Base-by-base conservation (phyloP, 1,140 invertebrate species). In the Drosophila tristis region DNA sequence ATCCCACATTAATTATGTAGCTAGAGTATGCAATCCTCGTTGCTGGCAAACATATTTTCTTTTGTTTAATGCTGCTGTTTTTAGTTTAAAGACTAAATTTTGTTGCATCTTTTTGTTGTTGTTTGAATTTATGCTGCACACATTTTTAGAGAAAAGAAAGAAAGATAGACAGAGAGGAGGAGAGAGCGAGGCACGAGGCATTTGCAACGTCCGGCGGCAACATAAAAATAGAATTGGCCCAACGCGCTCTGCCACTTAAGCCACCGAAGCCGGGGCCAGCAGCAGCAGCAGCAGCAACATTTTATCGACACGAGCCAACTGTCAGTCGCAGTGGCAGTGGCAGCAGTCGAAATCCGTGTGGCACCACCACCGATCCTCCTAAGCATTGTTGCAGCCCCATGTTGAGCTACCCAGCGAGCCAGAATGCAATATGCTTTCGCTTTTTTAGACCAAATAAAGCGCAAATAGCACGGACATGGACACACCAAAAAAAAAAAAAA, bases 251-350 rank as follows among this genome's bases (percentile, higher is more conserved):
- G 81, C 78, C 80, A 89, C 84, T 90, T 89, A 89, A 89, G 79
- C 85, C 84, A 56, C 65, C 53, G 11, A 39, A 13, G 61, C 73
- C 62, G 56, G 61, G 55, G 48, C n/a, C n/a, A n/a, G n/a, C n/a
- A n/a, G n/a, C 29, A 35, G 20, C 13, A 53, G 65, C 71, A 76
- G 42, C 80, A 47, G 62, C 75, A 89, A 89, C 81, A 72, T 90
- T 89, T 84, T 89, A 89, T 89, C 85, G 84, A 89, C 82, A 87
- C 82, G 82, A 89, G 84, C 82, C 82, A 87, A 87, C 82, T 87
- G 82, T 87, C 82, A 86, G 81, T 49, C 58, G 57, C 49, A 58
- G 51, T 56, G 62, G 57, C 49, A 61, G 51, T 59, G 62, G 56
- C 60, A 65, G 75, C 71, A 74, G 56, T 58, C 76, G 29, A 78